Evolutionary conservation across 1,140 invertebrate genomes (phyloP), one percentile per base, ranked within the genome.

Genomic region (Antheraea mylitta): DNA sequence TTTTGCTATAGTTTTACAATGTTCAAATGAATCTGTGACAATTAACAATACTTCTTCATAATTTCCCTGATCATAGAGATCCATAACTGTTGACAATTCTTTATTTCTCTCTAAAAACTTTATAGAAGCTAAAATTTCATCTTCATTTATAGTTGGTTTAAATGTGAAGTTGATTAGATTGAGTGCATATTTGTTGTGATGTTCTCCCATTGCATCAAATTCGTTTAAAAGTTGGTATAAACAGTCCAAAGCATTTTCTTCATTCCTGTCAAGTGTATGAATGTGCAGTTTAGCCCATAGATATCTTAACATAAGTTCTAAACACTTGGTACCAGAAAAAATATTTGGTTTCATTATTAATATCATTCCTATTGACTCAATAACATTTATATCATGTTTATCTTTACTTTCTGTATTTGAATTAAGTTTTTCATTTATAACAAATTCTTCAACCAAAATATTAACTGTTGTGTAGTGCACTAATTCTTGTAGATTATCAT

Each of bases 31-130:
- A 72, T 95, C 94, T 79, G 94, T 94, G 64, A 97, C 87, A 75
- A 96, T 95, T 5, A 87, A 82, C 9, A 95, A 87, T 0, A 96
- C 92, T 77, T 96, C 94, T n/a, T 93, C 85, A 81, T 95, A 96
- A 67, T 93, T 92, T 70, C 94, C 92, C 9, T 93, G 86, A 7
- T 95, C 93, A 79, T 94, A 95, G 0, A 96, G 83, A 67, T 93
- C 91, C 77, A 95, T 91, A 13, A 93, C 90, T 58, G 87, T 93
- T 18, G 87, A 85, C 30, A 94, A 73, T 76, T 87, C 85, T 74
- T 90, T 92, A 76, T 93, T 93, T 69, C 90, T 81, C 70, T 92
- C 91, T 37, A 92, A 79, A 59, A 86, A 88, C 69, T 87, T 89
- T 11, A 93, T 87, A 38, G 84, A 80, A 66, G 80, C 82, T 60